Evolutionary conservation across 2,113 vertebrate genomes (phyloP).

Genomic region (Pangasianodon gigas): DNA sequence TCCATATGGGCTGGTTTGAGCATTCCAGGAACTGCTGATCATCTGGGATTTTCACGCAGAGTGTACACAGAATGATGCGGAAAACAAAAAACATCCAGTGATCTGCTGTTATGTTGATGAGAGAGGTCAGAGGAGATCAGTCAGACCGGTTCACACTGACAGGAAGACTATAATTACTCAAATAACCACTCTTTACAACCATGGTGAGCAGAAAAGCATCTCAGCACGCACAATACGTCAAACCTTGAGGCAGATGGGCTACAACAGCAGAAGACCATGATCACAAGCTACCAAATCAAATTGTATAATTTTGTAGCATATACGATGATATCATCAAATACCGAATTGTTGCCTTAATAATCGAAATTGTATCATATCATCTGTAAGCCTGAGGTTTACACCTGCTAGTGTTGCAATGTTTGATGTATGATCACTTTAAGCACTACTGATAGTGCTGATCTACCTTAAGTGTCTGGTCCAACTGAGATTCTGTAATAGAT

Average conservation of each 20-base stretch:
- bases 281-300: not conserved
- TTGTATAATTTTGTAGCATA: no score
- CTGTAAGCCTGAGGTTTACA: not conserved
- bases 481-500: no score
- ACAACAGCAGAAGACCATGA: no score
- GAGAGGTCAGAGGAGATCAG: not conserved
- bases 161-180: not conserved
- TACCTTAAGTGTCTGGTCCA: not conserved
- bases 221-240: not conserved
- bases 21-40: not conserved
- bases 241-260: not conserved
- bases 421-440: no score
- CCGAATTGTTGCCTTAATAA: no score
- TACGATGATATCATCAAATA: not conserved
- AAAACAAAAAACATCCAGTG: not conserved
- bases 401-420: not conserved
- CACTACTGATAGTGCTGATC: not conserved
- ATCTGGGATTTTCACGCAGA: not conserved
- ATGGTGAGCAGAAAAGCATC: not conserved
- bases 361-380: not conserved
- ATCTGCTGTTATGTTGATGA: not conserved
- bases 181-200: not conserved
- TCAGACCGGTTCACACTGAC: not conserved
- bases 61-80: not conserved
- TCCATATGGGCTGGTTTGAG: not conserved